A percentile compares a stretch with the other conserved stretches of the same genome.
These are phyloP conservation scores for Hetaerina americana DNA, from an alignment of 1,140 invertebrate species.

Conservation along the genomic window DNA sequence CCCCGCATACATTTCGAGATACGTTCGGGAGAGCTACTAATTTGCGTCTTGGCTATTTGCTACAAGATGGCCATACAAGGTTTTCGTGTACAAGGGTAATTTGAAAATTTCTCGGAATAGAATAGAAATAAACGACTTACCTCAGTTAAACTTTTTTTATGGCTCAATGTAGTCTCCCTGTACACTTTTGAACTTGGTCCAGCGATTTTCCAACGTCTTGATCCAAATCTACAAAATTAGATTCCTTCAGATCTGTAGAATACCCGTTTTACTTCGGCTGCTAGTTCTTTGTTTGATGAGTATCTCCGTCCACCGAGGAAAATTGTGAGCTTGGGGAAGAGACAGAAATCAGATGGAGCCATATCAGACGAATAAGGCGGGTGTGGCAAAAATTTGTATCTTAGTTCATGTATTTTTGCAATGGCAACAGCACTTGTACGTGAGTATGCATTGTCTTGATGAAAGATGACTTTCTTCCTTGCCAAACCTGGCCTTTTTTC, in stretches of 20 bases:
- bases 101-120: not conserved
- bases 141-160: not conserved
- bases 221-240: not conserved
- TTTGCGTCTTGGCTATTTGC: too few species aligned
- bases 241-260: not conserved
- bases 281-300: not conserved
- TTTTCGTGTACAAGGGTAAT: too few species aligned
- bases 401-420: constrained; percentile 24
- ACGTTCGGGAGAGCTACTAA: too few species aligned
- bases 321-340: constrained; percentile 17
- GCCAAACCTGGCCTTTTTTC: constrained; percentile 22
- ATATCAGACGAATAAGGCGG: constrained; percentile 32
- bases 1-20: too few species aligned
- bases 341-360: constrained; percentile 27
- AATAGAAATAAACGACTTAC: too few species aligned
- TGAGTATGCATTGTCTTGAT: constrained; percentile 28
- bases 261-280: not conserved
- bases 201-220: not conserved
- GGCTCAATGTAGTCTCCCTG: not conserved
- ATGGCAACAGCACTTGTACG: constrained; percentile 18
- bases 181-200: not conserved
- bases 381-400: constrained; percentile 31
- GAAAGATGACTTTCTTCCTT: constrained; percentile 27
- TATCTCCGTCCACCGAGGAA: not conserved
- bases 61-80: too few species aligned